Base-by-base conservation (phyloP, 2,113 vertebrate species). In the Pycnonotus jocosus region DNA sequence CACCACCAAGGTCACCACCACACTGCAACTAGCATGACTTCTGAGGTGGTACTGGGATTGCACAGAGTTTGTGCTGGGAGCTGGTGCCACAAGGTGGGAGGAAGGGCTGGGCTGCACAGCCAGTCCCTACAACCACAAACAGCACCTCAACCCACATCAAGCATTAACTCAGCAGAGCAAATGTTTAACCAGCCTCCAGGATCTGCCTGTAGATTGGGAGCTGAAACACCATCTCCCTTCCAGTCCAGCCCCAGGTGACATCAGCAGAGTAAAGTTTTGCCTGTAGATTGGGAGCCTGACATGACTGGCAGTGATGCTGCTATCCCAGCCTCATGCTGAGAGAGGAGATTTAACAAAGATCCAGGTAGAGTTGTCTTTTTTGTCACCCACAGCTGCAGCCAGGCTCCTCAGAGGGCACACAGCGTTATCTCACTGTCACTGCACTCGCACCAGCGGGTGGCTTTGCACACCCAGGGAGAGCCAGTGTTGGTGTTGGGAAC, bases 381-480 rank as follows among this genome's bases (percentile, higher is more conserved):
- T n/a, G 65, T 68, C 50, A 56, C 37, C 89, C 81, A 57, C 50
- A 60, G 79, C 27, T 30, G 27, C 40, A 33, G 1, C 1, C 4
- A 58, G 64, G 60, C 69, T 88, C 60, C 82, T 50, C 1, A 0
- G 53, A 1, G 0, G 37, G 27, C 38, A 10, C 81, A 54, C 35
- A 78, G 61, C 1, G 0, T 76, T 88, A 68, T 64, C 91, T 74
- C 92, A 11, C 65, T 60, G 57, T 23, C 85, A 57, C 17, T 57
- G 68, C n/a, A 4, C 6, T 35, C 4, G 0, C 1, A 0, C 37
- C 14, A 1, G 35, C 7, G 4, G 65, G 21, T 10, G 25, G 58
- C 22, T 4, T 25, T 57, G 38, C 82, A 72, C 76, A 80, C 8
- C 58, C 86, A 13, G 6, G 7, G 47, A 70, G 81, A 57, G 18